Base-by-base conservation (phyloP, 2,113 vertebrate genomes). In the Craseonycteris thonglongyai region DNA sequence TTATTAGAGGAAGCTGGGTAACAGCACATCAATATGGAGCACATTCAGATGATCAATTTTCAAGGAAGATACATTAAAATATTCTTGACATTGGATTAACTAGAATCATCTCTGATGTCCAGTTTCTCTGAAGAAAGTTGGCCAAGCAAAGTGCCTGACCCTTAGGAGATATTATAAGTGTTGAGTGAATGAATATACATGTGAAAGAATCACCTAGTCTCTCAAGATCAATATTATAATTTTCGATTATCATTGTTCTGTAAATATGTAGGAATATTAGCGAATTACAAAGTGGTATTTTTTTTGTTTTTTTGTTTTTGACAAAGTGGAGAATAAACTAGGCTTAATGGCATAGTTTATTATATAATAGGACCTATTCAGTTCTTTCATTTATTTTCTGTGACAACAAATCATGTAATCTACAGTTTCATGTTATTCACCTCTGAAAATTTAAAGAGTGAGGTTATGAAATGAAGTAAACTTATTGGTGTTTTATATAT, bases 31-130 rank as follows among this genome's bases (percentile, higher is more conserved):
- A 14, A 51, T 71, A 51, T 33, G 72, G 7, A 75, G 2, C 7
- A 40, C 38, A 63, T 5, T 51, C n/a, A 13, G 35, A 59, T 78
- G 47, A 78, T 56, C 22, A 71, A 26, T 72, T 92, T 90, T 92
- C 45, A 81, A 83, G 63, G 69, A 95, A 81, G 89, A 86, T 71
- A 28, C 63, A 82, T 61, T 93, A 63, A 92, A 82, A 92, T 74
- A 45, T 42, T 10, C 16, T 47, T 61, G 22, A 51, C 58, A 49
- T 18, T 49, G 15, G 85, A 82, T 72, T 61, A 51, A 56, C 28
- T 87, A 66, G 11, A 61, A 16, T n/a, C 8, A 59, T 63, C 33
- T 79, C 15, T 42, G 26, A 69, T 76, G 35, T 66, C 26, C 35
- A 66, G 28, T 76, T 72, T 85, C 30, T 88, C 26, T 81, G 19